Conservation (phyloP, 2,797 vertebrate species). For the Myotis findleyi region DNA sequence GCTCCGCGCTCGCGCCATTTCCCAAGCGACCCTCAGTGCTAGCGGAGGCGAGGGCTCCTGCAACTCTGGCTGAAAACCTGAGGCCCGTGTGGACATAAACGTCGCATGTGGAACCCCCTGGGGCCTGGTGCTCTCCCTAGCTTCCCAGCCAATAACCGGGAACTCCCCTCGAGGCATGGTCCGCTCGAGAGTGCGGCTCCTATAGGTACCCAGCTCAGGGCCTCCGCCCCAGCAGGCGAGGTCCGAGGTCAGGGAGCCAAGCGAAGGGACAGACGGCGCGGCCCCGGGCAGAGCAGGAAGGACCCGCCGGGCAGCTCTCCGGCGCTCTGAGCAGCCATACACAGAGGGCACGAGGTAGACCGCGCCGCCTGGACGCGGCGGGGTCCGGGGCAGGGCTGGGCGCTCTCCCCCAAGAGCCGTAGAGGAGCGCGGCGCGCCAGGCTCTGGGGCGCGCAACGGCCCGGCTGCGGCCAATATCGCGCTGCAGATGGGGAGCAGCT, state of each 20-base stretch:
- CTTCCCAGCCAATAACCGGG: neutral
- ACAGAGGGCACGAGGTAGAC: neutral
- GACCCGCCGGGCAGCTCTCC: neutral
- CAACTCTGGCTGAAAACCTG: neutral
- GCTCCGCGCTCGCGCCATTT: rapidly evolving
- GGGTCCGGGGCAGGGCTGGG: rapidly evolving
- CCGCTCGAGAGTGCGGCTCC: rapidly evolving
- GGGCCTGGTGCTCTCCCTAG: neutral
- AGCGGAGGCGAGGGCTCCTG: neutral
- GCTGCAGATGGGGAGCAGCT: slow-evolving; percentile 77
- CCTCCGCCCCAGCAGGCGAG: rapidly evolving
- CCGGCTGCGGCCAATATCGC: neutral
- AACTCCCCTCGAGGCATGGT: neutral
- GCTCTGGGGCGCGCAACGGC: neutral
- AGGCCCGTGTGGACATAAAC: neutral
- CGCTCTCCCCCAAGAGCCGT: neutral
- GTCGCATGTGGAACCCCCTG: rapidly evolving
- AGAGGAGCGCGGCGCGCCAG: neutral
- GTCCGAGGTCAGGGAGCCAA: neutral
- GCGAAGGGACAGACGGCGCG: neutral
- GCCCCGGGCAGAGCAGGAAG: neutral
- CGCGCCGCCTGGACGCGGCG: rapidly evolving
- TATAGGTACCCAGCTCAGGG: rapidly evolving
- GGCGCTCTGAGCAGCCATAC: neutral
- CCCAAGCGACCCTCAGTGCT: neutral